A percentile compares a stretch with the other conserved stretches of the same genome.
Evolutionary conservation across 2,113 vertebrate species (phyloP).

Genomic region (Tichodroma muraria): DNA sequence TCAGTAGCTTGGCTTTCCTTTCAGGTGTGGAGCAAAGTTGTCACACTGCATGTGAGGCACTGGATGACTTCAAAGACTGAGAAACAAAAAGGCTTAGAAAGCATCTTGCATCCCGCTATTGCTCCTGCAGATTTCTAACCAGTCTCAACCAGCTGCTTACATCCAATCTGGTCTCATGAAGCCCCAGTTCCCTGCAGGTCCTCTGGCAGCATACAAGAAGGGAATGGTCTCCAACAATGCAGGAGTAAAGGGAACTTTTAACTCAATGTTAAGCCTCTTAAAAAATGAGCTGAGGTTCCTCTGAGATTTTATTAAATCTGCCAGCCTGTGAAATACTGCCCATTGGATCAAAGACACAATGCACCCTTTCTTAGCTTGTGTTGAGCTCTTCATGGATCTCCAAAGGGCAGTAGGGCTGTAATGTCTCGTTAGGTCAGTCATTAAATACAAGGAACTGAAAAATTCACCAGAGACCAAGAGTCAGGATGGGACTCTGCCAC

Average conservation of each 20-base stretch:
- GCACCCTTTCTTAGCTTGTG: conserved; percentile 52
- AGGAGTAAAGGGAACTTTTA: conserved; percentile 38
- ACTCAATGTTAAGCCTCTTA: conserved; percentile 54
- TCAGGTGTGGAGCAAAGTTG: conserved; percentile 1
- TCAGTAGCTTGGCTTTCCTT: background rate
- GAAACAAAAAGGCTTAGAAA: conserved; percentile 43
- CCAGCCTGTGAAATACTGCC: conserved; percentile 44
- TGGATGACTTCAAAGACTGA: conserved; percentile 18
- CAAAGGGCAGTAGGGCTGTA: conserved; percentile 25
- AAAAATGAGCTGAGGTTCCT: conserved; percentile 46
- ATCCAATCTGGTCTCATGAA: conserved; percentile 24
- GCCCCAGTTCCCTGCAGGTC: background rate
- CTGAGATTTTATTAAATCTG: conserved; percentile 54
- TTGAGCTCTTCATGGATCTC: conserved; percentile 38
- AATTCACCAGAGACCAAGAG: conserved; percentile 36
- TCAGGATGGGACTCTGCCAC: conserved; percentile 13
- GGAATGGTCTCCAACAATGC: conserved; percentile 34
- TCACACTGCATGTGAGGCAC: background rate
- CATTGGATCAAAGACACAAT: conserved; percentile 51
- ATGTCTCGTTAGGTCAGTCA: conserved; percentile 10
- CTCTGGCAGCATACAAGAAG: conserved; percentile 39
- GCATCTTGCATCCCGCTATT: background rate
- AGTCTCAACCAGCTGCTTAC: conserved; percentile 24
- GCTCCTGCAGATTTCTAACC: conserved; percentile 25
- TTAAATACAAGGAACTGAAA: conserved; percentile 48